These are phyloP conservation scores for Pocillopora meandrina DNA, from an alignment of 92 coral and sea anemone species.

Conservation along the genomic window DNA sequence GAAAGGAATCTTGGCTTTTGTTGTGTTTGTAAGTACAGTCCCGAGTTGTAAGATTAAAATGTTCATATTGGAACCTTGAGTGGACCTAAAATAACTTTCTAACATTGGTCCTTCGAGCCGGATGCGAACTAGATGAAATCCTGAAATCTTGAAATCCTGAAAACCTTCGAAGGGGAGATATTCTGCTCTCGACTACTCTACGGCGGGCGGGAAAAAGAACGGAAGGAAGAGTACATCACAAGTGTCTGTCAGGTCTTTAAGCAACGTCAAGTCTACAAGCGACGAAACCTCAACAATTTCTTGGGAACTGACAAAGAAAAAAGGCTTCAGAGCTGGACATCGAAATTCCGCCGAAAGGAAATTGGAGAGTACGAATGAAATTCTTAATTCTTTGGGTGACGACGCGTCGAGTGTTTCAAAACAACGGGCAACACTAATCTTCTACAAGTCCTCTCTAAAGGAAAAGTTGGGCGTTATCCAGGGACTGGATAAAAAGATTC, in stretches of 20 bases:
- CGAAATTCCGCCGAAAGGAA: background rate
- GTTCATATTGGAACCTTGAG: too few relatives aligned
- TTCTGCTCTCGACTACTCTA: background rate
- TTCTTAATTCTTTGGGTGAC: background rate
- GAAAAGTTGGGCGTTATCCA: background rate
- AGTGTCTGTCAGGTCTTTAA: background rate
- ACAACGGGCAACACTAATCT: background rate
- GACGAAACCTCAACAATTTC: background rate
- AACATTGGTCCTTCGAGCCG: too few relatives aligned
- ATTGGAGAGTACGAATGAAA: background rate
- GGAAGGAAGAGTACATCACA: background rate
- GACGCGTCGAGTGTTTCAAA: background rate
- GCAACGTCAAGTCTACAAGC: background rate
- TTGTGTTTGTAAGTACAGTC: too few relatives aligned
- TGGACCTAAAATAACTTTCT: too few relatives aligned
- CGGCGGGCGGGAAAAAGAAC: background rate
- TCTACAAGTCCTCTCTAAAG: constrained; percentile 5
- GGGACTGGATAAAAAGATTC: background rate
- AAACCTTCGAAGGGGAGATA: background rate
- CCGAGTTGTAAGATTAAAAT: too few relatives aligned
- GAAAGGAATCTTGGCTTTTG: too few relatives aligned
- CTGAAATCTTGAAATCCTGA: background rate
- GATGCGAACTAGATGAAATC: too few relatives aligned
- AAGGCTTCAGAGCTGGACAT: background rate
- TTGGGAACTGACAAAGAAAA: background rate